These are phyloP conservation scores for Hyles lineata DNA, from an alignment of 2,888 invertebrate species.

Conservation along the genomic window DNA sequence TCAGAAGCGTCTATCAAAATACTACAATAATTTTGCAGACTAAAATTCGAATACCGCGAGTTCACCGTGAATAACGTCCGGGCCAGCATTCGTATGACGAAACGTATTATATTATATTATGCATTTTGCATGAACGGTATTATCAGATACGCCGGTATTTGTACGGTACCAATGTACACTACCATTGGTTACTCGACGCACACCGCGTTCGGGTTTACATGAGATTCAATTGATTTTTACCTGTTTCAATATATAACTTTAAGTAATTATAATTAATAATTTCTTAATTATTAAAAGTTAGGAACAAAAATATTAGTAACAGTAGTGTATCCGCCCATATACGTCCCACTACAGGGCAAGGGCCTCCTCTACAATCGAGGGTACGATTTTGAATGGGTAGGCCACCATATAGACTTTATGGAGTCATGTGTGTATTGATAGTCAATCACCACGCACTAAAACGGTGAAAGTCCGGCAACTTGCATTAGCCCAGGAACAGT, in stretches of 20 bases:
- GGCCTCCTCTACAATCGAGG: too few relatives aligned
- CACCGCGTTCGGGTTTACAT: not conserved
- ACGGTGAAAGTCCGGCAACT: too few relatives aligned
- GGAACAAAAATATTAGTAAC: too few relatives aligned
- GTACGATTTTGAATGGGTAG: too few relatives aligned
- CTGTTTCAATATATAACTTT: not conserved
- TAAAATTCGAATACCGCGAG: slow-evolving; percentile 81
- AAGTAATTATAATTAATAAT: too few relatives aligned
- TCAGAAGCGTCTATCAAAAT: slow-evolving; percentile 34
- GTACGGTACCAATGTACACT: slow-evolving; percentile 69
- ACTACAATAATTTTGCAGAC: slow-evolving; percentile 68
- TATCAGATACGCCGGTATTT: slow-evolving; percentile 81
- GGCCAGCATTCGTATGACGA: slow-evolving; percentile 75
- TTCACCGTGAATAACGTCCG: slow-evolving; percentile 79
- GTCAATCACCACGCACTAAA: too few relatives aligned
- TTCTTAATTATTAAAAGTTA: too few relatives aligned
- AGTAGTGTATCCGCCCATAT: too few relatives aligned
- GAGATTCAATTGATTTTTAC: not conserved
- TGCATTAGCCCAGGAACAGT: too few relatives aligned
- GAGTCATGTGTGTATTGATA: too few relatives aligned
- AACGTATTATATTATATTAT: slow-evolving; percentile 81
- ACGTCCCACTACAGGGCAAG: too few relatives aligned
- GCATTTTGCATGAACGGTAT: slow-evolving; percentile 82
- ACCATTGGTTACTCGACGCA: slow-evolving; percentile 44
- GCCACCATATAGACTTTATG: too few relatives aligned